Evolutionary conservation across 2,888 invertebrate species (phyloP), one percentile per base, ranked within the genome.

Genomic region (Acleris laterana): DNA sequence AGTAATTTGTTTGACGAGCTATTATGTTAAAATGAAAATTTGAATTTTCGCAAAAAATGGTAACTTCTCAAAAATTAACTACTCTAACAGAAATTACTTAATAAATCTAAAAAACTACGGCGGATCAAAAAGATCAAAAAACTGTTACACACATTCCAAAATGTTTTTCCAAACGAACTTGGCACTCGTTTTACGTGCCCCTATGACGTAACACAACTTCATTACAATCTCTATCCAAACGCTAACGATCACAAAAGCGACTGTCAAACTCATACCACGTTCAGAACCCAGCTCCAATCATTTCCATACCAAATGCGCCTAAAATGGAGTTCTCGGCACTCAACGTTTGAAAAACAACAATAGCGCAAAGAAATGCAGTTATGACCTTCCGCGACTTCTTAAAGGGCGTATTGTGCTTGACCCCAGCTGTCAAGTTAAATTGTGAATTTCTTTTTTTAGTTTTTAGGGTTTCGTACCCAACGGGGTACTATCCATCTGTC

Each of bases 371-470:
- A 62, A 62, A 55, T 55, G 55, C 46, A 55, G 46, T 46, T 57
- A 17, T 60, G 60, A 65, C 53, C 64, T 60, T 42, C 59, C 53
- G 58, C 49, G 60, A 58, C 49, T 60, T 19, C 25, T 57, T 19
- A 65, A 62, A 65, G 60, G 64, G 64, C 49, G 48, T 64, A 60
- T 57, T 57, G 56, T 57, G 17, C 44, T 60, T 65, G 64, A 65
- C 64, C 64, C 38, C 63, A 51, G n/a, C 64, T 65, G 64, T 65
- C 64, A 64, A 53, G 42, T 59, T 49, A 2, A 22, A 25, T 66
- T 57, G 61, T 62, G 62, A 57, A 66, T 56, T 66, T 11, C 1
- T 25, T 57, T 46, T 61, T 49, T 58, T 32, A 42, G 32, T 38
- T 32, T 46, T 4, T 9, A 32, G 9, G 32, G 32, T 32, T 32